These are phyloP conservation scores for Empidonax traillii DNA, from an alignment of 2,113 vertebrate species.

Conservation along the genomic window DNA sequence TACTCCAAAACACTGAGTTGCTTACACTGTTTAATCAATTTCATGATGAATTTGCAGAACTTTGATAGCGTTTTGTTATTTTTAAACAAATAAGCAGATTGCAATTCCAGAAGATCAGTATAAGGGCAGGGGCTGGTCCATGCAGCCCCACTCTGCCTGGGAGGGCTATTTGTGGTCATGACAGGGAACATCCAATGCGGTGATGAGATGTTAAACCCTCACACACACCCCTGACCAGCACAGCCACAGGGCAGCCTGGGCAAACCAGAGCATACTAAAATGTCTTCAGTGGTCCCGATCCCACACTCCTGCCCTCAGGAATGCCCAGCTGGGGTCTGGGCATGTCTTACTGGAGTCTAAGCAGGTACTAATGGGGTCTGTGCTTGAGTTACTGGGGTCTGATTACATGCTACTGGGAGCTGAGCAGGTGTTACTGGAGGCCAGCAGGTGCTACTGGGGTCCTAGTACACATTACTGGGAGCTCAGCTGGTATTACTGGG, in stretches of 20 bases:
- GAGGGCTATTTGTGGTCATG: rapidly evolving
- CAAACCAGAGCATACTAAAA: not conserved
- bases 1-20: not conserved
- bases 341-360: not conserved
- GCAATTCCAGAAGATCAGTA: not conserved
- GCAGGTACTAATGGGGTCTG: not conserved
- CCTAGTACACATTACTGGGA: not conserved
- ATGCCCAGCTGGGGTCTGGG: not conserved
- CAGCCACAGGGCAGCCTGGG: not conserved
- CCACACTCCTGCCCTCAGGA: not conserved
- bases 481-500: not conserved
- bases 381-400: not conserved
- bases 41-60: not conserved
- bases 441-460: no score
- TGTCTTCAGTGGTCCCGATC: not conserved
- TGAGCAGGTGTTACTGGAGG: rapidly evolving
- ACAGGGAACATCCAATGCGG: rapidly evolving
- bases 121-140: no score
- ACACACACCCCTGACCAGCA: not conserved
- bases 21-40: conserved; percentile 36
- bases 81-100: not conserved
- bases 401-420: not conserved
- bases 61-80: not conserved
- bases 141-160: rapidly evolving
- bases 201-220: not conserved